phyloP scores from a whole-genome alignment of 2,888 invertebrate genomes.

The Neoascia interrupta region DNA sequence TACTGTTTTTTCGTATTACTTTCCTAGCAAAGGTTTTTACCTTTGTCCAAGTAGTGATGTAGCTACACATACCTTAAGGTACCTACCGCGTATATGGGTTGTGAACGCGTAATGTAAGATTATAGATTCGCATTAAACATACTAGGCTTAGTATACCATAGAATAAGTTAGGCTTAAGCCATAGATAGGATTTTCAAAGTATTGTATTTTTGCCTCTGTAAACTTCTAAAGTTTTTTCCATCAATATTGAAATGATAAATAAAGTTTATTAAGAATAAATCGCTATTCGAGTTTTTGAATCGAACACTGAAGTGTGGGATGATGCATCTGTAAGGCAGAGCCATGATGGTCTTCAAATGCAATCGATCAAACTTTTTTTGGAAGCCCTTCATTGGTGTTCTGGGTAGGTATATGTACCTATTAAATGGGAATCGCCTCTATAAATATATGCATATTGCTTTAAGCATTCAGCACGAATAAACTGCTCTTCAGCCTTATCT shows the following conservation, averaged over 20 bases:
- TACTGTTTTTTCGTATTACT: slow-evolving; percentile 62
- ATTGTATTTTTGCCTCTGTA: slow-evolving; percentile 60
- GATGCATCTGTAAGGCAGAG: too few species aligned
- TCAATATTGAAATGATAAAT: slow-evolving; percentile 45
- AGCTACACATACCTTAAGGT: slow-evolving; percentile 7
- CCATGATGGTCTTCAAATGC: too few species aligned
- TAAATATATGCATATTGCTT: too few species aligned
- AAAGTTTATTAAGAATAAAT: slow-evolving; percentile 47
- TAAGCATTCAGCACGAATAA: too few species aligned
- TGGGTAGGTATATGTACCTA: too few species aligned
- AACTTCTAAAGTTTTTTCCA: slow-evolving; percentile 64
- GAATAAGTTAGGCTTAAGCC: slow-evolving; percentile 15
- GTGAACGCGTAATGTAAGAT: slow-evolving; percentile 57
- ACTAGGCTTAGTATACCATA: slow-evolving; percentile 17
- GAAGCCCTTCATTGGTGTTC: too few species aligned
- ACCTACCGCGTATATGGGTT: slow-evolving; percentile 39
- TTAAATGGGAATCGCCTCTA: too few species aligned
- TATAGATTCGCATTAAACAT: slow-evolving; percentile 33
- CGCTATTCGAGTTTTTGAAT: too few species aligned
- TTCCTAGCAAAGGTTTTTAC: slow-evolving; percentile 64
- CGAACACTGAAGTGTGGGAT: too few species aligned
- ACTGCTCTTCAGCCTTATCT: too few species aligned
- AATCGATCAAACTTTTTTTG: too few species aligned
- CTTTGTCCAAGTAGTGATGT: slow-evolving; percentile 60
- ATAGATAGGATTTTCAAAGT: slow-evolving; percentile 57